These are phyloP conservation scores for Meandrusa payeni DNA, from an alignment of 2,888 invertebrate species.

Conservation along the genomic window DNA sequence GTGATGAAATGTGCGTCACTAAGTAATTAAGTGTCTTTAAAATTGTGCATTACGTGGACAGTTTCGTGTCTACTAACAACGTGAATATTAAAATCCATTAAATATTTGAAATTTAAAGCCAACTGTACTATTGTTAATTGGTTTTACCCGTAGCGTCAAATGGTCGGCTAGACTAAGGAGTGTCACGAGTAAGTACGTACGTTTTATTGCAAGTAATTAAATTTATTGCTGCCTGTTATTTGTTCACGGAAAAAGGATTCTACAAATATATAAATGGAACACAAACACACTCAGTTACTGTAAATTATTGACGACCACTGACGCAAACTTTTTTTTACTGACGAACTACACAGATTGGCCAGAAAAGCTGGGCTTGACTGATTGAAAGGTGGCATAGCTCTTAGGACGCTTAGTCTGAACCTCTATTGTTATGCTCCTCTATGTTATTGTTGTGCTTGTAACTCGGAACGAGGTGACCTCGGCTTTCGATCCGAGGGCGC, in stretches of 20 bases:
- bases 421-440: too few species aligned
- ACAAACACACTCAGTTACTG: too few species aligned
- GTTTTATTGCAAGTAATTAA: slow-evolving; percentile 2
- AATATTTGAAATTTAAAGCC: neutral
- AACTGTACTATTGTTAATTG: slow-evolving; percentile 10
- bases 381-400: too few species aligned
- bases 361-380: too few species aligned
- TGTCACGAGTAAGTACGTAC: slow-evolving; percentile 2
- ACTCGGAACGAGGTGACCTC: too few species aligned
- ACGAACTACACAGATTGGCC: too few species aligned
- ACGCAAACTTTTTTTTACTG: too few species aligned
- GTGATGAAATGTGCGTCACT: slow-evolving; percentile 40
- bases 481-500: too few species aligned
- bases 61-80: slow-evolving; percentile 26
- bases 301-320: too few species aligned
- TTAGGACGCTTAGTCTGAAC: too few species aligned
- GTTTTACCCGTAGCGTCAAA: slow-evolving; percentile 3
- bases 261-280: neutral
- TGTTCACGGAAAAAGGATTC: neutral
- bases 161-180: slow-evolving; percentile 7
- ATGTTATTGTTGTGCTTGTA: too few species aligned
- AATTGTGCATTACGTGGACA: slow-evolving; percentile 35
- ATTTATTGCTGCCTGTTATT: slow-evolving; percentile 3
- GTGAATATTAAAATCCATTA: slow-evolving; percentile 13
- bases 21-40: slow-evolving; percentile 42